Evolutionary conservation across 2,888 invertebrate species (phyloP), one percentile per base, ranked within the genome.

Genomic region (Agrochola macilenta): DNA sequence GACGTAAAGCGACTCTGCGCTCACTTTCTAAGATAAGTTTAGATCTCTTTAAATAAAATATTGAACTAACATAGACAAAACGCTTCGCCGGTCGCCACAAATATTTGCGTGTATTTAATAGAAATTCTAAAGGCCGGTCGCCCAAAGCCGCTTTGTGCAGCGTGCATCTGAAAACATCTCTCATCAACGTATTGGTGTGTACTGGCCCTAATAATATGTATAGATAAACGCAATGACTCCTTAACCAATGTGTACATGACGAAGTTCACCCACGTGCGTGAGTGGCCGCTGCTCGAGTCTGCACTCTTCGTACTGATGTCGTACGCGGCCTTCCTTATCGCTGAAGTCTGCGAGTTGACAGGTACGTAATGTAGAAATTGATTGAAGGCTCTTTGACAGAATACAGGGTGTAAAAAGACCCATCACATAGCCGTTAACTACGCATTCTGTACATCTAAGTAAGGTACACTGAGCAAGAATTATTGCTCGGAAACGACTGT

Each of bases 251-350:
- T 79, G 84, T 96, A 98, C 98, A 97, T 99, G 97, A 99, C 99
- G 0, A 99, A 99, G 97, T 99, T 99, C 95, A 99, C 99, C 17
- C 98, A 99, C 90, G 98, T 99, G 30, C 97, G 98, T 81, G 99
- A 99, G 91, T 99, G 99, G 97, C 99, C 99, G 0, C 96, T 99
- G 63, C 96, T 99, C 90, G 99, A 99, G 95, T 99, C 99, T 0
- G 99, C 99, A 1, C 97, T 99, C 63, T 99, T 99, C 96, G 99
- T 99, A 72, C 97, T 99, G 74, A 99, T 99, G 99, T 99, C 99
- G 0, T 99, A 99, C 94, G 98, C 99, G 89, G 99, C 99, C 64
- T 99, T 99, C 96, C 97, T 99, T 80, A 98, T 99, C 85, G 99
- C 99, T 1, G 99, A 99, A 97, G 99, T 99, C 68, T 98, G 98